Percentiles rank a stretch among this genome's conserved stretches.
These are phyloP conservation scores for Strigops habroptila DNA, from an alignment of 2,113 vertebrate genomes.

Conservation along the genomic window DNA sequence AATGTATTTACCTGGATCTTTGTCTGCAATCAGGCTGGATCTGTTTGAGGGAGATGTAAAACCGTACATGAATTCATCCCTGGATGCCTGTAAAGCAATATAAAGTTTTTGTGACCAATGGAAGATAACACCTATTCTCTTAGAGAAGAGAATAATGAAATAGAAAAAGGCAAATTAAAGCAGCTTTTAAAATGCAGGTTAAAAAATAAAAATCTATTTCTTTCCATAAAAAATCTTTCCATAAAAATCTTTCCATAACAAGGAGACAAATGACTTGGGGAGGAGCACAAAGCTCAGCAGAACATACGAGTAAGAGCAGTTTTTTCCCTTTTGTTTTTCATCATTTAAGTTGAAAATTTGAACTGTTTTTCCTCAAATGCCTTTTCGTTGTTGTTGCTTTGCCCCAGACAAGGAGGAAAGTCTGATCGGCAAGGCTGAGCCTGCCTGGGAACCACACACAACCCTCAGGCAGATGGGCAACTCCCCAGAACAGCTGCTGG, in stretches of 20 bases:
- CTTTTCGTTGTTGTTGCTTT: neutral
- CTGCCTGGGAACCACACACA: neutral
- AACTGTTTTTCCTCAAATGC: neutral
- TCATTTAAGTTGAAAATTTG: neutral
- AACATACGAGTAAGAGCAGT: neutral
- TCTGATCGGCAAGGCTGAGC: neutral
- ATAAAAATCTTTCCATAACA: neutral
- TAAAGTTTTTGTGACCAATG: neutral
- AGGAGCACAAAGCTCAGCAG: neutral
- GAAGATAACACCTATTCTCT: neutral
- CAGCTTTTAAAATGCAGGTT: neutral
- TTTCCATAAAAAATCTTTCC: too few relatives aligned
- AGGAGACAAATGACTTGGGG: neutral
- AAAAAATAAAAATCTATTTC: neutral
- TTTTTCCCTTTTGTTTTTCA: neutral
- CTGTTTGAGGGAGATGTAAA: conserved; percentile 78
- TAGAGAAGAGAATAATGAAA: neutral
- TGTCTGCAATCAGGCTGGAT: conserved; percentile 81
- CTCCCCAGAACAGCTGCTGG: neutral
- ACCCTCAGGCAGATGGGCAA: neutral
- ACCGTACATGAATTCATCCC: conserved; percentile 83
- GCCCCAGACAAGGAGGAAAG: neutral
- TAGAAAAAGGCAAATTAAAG: neutral
- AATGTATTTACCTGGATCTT: conserved; percentile 78
- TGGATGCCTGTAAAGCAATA: conserved; percentile 79